Conservation (phyloP, 2,113 vertebrate genomes). For the Sander lucioperca region DNA sequence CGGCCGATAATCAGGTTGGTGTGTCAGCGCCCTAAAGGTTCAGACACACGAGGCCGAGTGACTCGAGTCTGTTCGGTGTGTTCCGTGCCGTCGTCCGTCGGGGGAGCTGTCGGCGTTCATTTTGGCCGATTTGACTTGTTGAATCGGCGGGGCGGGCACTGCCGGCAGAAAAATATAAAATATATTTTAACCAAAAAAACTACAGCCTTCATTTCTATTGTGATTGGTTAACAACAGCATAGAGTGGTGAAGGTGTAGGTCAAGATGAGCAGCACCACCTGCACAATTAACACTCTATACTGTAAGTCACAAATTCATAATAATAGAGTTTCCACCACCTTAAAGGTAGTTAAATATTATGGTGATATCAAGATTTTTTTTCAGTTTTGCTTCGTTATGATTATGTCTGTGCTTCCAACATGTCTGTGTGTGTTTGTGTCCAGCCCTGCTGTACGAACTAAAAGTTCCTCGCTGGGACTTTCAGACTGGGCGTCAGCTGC, state of each 20-base stretch:
- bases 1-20: no score
- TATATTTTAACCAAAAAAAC: background rate
- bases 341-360: background rate
- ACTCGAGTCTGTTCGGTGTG: no score
- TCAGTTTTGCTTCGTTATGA: background rate
- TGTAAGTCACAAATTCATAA: background rate
- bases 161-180: background rate
- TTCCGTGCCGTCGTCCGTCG: no score
- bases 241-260: background rate
- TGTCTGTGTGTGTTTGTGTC: constrained; percentile 21
- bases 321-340: background rate
- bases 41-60: no score
- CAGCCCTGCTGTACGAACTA: constrained; percentile 94
- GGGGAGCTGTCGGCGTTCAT: no score
- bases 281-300: background rate
- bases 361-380: background rate
- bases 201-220: background rate
- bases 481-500: constrained; percentile 95
- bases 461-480: constrained; percentile 99
- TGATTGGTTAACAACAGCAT: background rate
- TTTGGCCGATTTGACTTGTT: no score
- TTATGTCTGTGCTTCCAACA: background rate
- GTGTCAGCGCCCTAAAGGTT: no score
- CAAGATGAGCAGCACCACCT: background rate
- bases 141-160: no score